phyloP scores from a whole-genome alignment of 2,113 vertebrate species.

The Cairina moschata region DNA sequence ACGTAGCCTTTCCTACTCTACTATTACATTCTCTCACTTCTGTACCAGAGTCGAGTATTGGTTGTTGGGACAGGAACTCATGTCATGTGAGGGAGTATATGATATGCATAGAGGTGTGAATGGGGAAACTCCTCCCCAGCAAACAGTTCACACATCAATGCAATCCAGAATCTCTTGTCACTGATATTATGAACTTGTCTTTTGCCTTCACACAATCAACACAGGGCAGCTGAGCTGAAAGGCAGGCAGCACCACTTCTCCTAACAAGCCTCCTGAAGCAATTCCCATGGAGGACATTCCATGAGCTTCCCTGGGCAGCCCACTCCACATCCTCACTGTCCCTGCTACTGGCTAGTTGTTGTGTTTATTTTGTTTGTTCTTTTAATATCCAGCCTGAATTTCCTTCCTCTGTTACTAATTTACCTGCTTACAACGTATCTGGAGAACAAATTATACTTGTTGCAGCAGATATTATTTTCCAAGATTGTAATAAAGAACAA shows the following conservation, averaged over 20 bases:
- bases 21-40: neutral
- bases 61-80: neutral
- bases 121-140: neutral
- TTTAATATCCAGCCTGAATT: constrained; percentile 36
- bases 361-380: constrained; percentile 17
- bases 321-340: neutral
- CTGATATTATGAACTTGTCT: too few relatives aligned
- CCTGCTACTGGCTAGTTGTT: neutral
- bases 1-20: neutral
- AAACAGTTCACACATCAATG: too few relatives aligned
- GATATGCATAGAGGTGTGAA: too few relatives aligned
- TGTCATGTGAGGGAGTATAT: fast-evolving
- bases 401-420: constrained; percentile 62
- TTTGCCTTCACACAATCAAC: neutral
- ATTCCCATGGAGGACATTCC: neutral
- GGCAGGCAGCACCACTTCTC: neutral
- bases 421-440: neutral
- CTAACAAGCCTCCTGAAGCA: neutral
- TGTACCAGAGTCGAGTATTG: neutral
- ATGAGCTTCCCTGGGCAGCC: neutral
- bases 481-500: neutral
- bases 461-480: constrained; percentile 22
- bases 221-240: neutral
- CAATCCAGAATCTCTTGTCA: neutral
- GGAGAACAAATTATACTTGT: constrained; percentile 43